phyloP scores from a whole-genome alignment of 2,888 invertebrate genomes.

The Ophioninae sp. region DNA sequence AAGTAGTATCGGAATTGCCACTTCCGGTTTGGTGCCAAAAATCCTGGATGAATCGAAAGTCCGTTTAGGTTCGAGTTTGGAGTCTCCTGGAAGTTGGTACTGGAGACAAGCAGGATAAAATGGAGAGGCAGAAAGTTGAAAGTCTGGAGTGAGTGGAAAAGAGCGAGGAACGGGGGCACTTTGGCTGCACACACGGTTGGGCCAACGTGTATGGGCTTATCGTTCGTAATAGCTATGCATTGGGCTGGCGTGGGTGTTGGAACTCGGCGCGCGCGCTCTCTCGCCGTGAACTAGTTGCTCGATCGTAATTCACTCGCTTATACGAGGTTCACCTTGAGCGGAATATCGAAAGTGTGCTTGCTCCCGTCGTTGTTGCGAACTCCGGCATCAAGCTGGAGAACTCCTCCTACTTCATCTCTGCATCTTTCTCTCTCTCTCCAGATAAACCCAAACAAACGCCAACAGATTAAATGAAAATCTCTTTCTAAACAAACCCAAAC shows the following conservation, averaged over 20 bases:
- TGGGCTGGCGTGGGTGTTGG: conserved; percentile 63
- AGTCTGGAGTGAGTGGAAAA: conserved; percentile 51
- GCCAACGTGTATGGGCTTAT: conserved; percentile 3
- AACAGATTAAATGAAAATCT: not conserved
- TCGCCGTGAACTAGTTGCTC: conserved; percentile 64
- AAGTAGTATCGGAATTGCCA: too few relatives aligned
- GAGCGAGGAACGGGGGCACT: conserved; percentile 40
- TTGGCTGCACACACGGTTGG: conserved; percentile 6
- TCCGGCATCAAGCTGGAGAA: conserved; percentile 37
- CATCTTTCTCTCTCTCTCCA: conserved; percentile 47
- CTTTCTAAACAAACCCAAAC: not conserved
- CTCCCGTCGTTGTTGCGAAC: conserved; percentile 53
- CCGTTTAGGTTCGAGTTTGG: conserved; percentile 34
- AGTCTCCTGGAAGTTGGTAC: not conserved
- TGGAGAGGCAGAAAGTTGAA: conserved; percentile 43
- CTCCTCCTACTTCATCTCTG: conserved; percentile 40
- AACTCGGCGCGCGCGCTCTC: conserved; percentile 60
- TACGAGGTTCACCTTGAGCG: conserved; percentile 63
- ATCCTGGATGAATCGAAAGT: not conserved
- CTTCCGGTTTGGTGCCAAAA: too few relatives aligned
- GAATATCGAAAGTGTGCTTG: conserved; percentile 63
- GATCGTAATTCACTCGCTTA: conserved; percentile 64
- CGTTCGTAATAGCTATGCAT: conserved; percentile 58
- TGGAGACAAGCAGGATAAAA: conserved; percentile 10
- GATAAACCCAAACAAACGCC: not conserved